These are phyloP conservation scores for Brienomyrus longianalis DNA, from an alignment of 2,113 vertebrate species.

Conservation along the genomic window DNA sequence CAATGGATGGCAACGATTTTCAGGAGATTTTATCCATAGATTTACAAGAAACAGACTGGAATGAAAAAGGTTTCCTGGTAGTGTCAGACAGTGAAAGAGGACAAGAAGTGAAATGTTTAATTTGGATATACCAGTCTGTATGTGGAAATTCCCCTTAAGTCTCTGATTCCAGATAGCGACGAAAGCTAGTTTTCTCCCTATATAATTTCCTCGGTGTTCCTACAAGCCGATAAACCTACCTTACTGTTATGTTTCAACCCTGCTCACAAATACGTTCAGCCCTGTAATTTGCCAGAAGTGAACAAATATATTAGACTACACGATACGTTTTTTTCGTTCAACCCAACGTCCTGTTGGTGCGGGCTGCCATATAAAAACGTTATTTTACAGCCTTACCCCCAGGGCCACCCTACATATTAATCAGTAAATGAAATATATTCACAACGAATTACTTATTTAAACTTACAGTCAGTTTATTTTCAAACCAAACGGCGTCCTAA, in stretches of 20 bases:
- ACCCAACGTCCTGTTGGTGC: not conserved
- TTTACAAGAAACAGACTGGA: not conserved
- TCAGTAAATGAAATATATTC: not conserved
- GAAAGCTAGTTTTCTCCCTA: not conserved
- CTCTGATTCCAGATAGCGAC: not conserved
- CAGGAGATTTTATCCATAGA: not conserved
- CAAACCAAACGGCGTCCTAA: not conserved
- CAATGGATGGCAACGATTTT: not conserved
- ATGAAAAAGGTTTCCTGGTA: not conserved
- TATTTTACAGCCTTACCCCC: not conserved
- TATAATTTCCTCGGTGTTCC: not conserved
- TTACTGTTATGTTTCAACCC: no score
- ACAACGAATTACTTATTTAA: not conserved
- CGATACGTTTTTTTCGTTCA: not conserved
- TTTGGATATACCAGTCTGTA: not conserved
- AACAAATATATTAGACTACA: not conserved
- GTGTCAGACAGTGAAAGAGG: not conserved
- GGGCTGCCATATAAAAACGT: not conserved
- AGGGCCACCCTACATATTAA: not conserved
- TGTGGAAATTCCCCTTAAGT: not conserved
- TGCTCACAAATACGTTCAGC: not conserved
- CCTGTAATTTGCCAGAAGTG: not conserved
- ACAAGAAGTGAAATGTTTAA: not conserved
- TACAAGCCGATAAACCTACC: not conserved
- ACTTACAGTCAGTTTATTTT: not conserved